Evolutionary conservation across 2,113 vertebrate genomes (phyloP).

Genomic region (Ornithorhynchus anatinus): DNA sequence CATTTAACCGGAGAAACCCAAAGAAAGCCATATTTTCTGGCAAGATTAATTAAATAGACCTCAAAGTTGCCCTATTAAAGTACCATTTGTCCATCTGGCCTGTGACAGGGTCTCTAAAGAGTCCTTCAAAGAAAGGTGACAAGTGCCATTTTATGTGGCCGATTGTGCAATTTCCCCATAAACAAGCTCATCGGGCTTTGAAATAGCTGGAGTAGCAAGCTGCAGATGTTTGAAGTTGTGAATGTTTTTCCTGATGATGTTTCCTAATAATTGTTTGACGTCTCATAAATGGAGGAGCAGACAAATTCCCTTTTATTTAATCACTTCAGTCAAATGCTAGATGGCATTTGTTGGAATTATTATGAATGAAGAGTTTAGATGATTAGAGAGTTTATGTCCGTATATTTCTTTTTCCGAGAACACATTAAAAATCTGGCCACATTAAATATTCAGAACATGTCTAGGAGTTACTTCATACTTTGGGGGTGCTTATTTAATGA

Average conservation of each 20-base stretch:
- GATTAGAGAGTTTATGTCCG: too few relatives aligned
- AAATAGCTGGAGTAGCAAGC: constrained; percentile 20
- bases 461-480: too few relatives aligned
- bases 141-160: too few relatives aligned
- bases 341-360: not conserved
- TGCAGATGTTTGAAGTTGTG: constrained; percentile 36
- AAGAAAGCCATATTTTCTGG: not conserved
- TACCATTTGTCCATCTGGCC: not conserved
- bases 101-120: not conserved
- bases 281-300: not conserved
- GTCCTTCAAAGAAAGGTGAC: too few relatives aligned
- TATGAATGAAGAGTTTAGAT: not conserved
- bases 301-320: not conserved
- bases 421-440: too few relatives aligned
- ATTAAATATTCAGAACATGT: too few relatives aligned
- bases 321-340: not conserved
- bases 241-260: constrained; percentile 27
- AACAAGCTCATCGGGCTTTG: constrained; percentile 6
- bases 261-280: constrained; percentile 14
- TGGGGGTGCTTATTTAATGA: too few relatives aligned
- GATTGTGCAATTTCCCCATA: not conserved
- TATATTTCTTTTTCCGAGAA: too few relatives aligned
- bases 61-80: not conserved
- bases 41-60: not conserved
- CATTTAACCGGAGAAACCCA: not conserved